These are phyloP conservation scores for Myotis pilosus DNA, from an alignment of 2,797 vertebrate genomes.

Conservation along the genomic window DNA sequence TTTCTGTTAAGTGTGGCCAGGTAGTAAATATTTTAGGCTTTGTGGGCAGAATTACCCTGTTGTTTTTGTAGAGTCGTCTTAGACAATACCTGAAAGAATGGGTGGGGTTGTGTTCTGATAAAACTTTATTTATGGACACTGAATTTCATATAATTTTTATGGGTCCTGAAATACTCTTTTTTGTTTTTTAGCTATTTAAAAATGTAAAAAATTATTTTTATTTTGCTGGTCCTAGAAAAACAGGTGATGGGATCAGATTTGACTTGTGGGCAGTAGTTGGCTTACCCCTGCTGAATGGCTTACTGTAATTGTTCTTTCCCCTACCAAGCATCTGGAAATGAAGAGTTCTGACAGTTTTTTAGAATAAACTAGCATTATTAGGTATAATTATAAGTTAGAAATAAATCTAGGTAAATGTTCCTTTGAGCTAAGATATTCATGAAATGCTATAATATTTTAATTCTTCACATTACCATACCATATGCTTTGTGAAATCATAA, in stretches of 20 bases:
- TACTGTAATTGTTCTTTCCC: background rate
- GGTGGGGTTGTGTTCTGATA: background rate
- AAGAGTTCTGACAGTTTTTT: background rate
- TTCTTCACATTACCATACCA: background rate
- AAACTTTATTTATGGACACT: constrained; percentile 29
- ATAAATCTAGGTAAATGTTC: background rate
- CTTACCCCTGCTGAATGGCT: background rate
- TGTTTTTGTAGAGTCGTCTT: constrained; percentile 1
- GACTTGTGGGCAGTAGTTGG: background rate
- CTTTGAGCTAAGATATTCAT: constrained; percentile 35
- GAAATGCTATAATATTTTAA: constrained; percentile 35
- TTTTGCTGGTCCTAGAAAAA: background rate
- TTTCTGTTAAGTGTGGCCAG: background rate
- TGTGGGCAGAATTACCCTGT: background rate
- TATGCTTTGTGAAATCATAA: constrained; percentile 34
- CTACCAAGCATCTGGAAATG: background rate
- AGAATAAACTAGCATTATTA: constrained; percentile 36
- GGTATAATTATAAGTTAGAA: constrained; percentile 8
- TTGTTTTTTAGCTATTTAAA: constrained; percentile 40
- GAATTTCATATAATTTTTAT: constrained; percentile 32
- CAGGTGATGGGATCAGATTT: background rate
- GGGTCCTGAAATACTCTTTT: constrained; percentile 1
- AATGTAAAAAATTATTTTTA: constrained; percentile 1
- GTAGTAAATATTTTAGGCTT: constrained; percentile 35
- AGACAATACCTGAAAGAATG: constrained; percentile 14